Evolutionary conservation across 2,888 invertebrate genomes (phyloP).

Genomic region (Timema cristinae): DNA sequence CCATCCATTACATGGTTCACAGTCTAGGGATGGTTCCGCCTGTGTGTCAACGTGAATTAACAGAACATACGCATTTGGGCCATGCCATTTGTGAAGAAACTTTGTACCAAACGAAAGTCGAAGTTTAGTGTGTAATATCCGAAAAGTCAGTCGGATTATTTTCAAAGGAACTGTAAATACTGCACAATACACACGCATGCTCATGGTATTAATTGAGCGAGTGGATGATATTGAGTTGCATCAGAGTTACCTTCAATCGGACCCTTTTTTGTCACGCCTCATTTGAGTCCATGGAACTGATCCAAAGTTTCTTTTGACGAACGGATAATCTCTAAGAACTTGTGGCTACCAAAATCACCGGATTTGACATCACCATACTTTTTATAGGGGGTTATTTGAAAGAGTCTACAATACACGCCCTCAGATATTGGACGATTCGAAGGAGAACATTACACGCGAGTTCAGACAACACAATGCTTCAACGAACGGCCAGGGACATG

Average conservation of each 20-base stretch:
- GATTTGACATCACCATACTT: not conserved
- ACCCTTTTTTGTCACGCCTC: not conserved
- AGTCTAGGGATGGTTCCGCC: too few species aligned
- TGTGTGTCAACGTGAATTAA: not conserved
- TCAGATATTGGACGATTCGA: too few species aligned
- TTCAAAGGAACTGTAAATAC: not conserved
- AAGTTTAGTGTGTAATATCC: not conserved
- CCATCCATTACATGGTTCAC: too few species aligned
- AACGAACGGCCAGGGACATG: too few species aligned
- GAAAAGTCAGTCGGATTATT: not conserved
- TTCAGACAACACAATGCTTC: too few species aligned
- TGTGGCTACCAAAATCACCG: constrained; percentile 2
- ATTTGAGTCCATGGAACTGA: not conserved
- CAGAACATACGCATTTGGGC: not conserved
- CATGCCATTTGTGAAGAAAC: not conserved
- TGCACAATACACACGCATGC: not conserved
- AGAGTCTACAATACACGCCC: too few species aligned
- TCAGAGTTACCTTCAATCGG: not conserved
- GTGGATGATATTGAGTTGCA: not conserved
- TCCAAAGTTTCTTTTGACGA: constrained; percentile 10
- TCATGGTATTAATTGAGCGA: not conserved
- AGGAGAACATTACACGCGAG: too few species aligned
- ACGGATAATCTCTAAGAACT: not conserved
- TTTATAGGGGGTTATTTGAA: too few species aligned
- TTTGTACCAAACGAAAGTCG: not conserved